A percentile compares a stretch with the other conserved stretches of the same genome.
Conservation (phyloP, 1,140 invertebrate genomes). For the Stegodyphus dumicola region DNA sequence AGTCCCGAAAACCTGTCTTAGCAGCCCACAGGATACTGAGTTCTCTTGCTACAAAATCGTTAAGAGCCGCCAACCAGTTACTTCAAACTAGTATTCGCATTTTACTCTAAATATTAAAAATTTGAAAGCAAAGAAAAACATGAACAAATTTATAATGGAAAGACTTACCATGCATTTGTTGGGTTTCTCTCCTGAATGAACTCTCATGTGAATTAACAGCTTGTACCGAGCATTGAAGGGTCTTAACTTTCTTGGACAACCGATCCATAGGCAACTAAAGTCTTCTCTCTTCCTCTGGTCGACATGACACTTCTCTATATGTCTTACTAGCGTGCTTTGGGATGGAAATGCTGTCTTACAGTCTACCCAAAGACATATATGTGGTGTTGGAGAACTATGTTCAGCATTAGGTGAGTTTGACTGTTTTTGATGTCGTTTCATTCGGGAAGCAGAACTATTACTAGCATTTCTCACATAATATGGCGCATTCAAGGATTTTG, state of each 20-base stretch:
- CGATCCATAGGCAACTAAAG: constrained; percentile 91
- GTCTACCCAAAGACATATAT: constrained; percentile 83
- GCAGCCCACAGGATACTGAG: too few species aligned
- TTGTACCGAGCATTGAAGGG: constrained; percentile 98
- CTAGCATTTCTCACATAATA: too few species aligned
- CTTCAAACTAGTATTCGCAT: too few species aligned
- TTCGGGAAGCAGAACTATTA: too few species aligned
- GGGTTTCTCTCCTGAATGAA: constrained; percentile 95
- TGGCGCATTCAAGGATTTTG: too few species aligned
- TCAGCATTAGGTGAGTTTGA: too few species aligned
- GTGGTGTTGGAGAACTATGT: not conserved
- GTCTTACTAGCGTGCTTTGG: constrained; percentile 84
- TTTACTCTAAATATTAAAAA: not conserved
- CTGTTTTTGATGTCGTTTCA: too few species aligned
- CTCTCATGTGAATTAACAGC: constrained; percentile 94
- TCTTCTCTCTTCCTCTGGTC: constrained; percentile 86
- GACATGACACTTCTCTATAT: constrained; percentile 92
- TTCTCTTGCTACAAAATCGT: too few species aligned
- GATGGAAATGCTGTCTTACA: constrained; percentile 83
- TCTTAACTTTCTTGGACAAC: constrained; percentile 83
- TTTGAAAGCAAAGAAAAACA: not conserved
- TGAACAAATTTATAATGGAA: not conserved
- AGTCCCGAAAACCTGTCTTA: too few species aligned
- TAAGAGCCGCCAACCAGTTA: too few species aligned
- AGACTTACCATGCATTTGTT: constrained; percentile 92